phyloP scores from a whole-genome alignment of 2,797 vertebrate genomes.

The Xenops minutus region DNA sequence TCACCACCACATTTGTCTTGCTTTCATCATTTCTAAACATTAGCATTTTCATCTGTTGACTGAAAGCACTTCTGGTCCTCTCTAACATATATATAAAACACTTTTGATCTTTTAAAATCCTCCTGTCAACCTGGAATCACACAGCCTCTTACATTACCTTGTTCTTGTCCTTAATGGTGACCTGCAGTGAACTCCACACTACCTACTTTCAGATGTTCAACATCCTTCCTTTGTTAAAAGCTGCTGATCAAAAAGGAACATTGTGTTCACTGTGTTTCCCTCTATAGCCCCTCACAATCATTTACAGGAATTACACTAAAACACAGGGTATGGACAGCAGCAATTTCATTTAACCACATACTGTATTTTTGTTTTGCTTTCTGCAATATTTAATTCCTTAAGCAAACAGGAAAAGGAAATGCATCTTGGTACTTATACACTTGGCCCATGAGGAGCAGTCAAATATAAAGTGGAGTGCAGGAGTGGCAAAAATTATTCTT shows the following conservation, averaged over 20 bases:
- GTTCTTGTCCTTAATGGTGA: conserved; percentile 68
- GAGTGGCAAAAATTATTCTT: neutral
- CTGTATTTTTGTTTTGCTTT: conserved; percentile 23
- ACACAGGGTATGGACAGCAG: neutral
- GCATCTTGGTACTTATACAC: neutral
- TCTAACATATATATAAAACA: conserved; percentile 51
- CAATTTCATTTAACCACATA: conserved; percentile 37
- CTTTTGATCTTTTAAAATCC: conserved; percentile 61
- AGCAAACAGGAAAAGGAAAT: neutral
- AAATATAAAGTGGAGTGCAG: neutral
- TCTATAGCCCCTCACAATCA: conserved; percentile 28
- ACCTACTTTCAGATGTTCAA: conserved; percentile 53
- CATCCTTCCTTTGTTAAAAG: conserved; percentile 57
- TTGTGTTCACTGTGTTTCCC: conserved; percentile 28
- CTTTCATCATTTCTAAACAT: conserved; percentile 60
- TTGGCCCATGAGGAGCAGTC: neutral
- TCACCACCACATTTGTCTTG: conserved; percentile 43
- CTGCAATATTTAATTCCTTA: conserved; percentile 8
- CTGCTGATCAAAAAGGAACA: conserved; percentile 56
- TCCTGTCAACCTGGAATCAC: conserved; percentile 65
- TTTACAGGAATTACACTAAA: conserved; percentile 67
- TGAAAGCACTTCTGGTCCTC: conserved; percentile 51
- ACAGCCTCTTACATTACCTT: conserved; percentile 68
- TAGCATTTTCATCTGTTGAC: conserved; percentile 62
- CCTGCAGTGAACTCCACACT: conserved; percentile 44